These are phyloP conservation scores for Formicarius rufipectus DNA, from an alignment of 2,113 vertebrate species.

Conservation along the genomic window DNA sequence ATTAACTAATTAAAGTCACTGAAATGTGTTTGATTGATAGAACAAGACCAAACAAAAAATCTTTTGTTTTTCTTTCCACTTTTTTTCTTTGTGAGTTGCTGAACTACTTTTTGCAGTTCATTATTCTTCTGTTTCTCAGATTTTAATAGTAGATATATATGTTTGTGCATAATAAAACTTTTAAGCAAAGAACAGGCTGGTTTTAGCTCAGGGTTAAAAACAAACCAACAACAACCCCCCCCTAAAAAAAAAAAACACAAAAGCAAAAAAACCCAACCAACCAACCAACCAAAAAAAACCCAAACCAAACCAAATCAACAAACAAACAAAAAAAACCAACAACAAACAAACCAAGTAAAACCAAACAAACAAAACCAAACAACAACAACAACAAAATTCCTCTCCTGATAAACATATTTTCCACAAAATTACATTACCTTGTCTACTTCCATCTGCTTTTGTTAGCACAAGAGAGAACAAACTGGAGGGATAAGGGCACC, in stretches of 20 bases:
- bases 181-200: neutral
- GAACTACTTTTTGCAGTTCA: neutral
- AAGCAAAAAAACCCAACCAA: neutral
- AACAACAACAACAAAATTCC: neutral
- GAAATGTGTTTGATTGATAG: neutral
- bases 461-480: neutral
- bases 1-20: neutral
- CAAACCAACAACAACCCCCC: neutral
- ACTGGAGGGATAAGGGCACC: neutral
- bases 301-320: too few species aligned
- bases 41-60: neutral
- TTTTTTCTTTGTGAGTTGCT: neutral
- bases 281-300: too few species aligned
- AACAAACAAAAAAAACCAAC: neutral
- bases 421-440: neutral
- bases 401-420: neutral
- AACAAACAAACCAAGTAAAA: too few species aligned
- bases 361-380: too few species aligned
- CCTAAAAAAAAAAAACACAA: too few species aligned
- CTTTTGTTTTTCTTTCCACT: neutral
- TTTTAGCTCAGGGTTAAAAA: neutral
- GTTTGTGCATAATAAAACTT: neutral
- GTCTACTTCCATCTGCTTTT: neutral
- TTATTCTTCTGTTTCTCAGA: neutral
- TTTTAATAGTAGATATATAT: neutral